A percentile compares a stretch with the other conserved stretches of the same genome.
Conservation (phyloP, 2,113 vertebrate genomes). For the Carassius carassius region DNA sequence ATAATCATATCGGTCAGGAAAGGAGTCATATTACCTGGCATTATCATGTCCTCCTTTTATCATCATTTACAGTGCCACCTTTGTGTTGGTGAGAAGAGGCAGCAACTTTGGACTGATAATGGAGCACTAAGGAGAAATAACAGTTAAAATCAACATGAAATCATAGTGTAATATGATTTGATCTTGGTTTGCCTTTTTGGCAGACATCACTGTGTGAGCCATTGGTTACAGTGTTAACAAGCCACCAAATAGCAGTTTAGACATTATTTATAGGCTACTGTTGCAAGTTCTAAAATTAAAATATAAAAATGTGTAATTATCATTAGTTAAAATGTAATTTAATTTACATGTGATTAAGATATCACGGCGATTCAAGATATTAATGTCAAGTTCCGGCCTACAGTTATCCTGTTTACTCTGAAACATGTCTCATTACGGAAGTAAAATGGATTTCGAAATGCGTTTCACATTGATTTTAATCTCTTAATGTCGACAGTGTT, state of each 20-base stretch:
- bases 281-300: no score
- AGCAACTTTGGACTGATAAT: neutral
- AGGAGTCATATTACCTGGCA: slow-evolving; percentile 1
- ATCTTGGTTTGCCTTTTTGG: neutral
- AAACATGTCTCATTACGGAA: neutral
- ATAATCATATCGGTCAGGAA: slow-evolving; percentile 9
- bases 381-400: no score
- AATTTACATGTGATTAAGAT: no score
- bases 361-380: no score
- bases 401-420: neutral
- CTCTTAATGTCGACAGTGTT: no score
- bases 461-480: neutral
- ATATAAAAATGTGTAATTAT: no score
- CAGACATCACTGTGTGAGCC: neutral
- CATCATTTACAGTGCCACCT: neutral
- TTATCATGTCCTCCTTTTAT: slow-evolving; percentile 4
- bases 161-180: neutral
- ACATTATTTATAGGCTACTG: no score
- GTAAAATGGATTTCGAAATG: neutral
- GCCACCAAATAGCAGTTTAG: no score
- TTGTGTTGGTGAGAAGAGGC: neutral
- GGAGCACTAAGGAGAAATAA: no score
- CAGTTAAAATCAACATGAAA: neutral
- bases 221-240: no score
- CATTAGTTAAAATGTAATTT: no score